Percentiles rank a stretch among this genome's conserved stretches.
Conservation (phyloP, 2,888 invertebrate genomes). For the Ceramica pisi region DNA sequence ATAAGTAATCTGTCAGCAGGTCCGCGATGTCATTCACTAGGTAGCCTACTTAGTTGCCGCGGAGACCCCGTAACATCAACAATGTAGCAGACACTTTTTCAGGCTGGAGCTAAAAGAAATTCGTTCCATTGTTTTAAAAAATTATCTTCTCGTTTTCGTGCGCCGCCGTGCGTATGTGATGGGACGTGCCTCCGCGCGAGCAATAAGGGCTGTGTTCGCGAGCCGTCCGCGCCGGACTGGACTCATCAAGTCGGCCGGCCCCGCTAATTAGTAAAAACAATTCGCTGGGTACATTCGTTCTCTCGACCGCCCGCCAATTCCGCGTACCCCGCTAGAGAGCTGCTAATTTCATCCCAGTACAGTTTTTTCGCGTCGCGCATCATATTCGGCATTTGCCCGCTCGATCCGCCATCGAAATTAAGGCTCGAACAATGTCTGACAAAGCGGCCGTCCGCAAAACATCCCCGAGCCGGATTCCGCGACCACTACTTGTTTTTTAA, state of each 20-base stretch:
- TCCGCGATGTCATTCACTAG: constrained; percentile 50
- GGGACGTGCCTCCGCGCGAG: constrained; percentile 59
- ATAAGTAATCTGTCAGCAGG: constrained; percentile 16
- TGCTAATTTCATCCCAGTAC: constrained; percentile 90
- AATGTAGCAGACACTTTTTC: constrained; percentile 62
- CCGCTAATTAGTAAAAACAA: constrained; percentile 90
- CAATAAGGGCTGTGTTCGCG: constrained; percentile 66
- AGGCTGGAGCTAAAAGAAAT: constrained; percentile 60
- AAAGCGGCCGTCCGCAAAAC: constrained; percentile 91
- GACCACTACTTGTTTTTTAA: constrained; percentile 87
- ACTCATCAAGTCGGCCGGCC: constrained; percentile 86
- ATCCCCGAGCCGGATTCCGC: constrained; percentile 88
- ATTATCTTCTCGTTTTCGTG: constrained; percentile 66
- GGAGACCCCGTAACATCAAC: constrained; percentile 40
- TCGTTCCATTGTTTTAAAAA: constrained; percentile 75
- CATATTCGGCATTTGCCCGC: constrained; percentile 90
- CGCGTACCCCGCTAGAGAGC: constrained; percentile 89
- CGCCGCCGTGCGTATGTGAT: constrained; percentile 45
- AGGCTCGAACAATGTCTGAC: constrained; percentile 90
- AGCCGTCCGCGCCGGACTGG: constrained; percentile 63
- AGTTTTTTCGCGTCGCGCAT: constrained; percentile 89
- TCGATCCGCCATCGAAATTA: constrained; percentile 90
- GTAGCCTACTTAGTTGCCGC: constrained; percentile 51
- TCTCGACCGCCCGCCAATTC: constrained; percentile 90
- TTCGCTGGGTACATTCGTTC: constrained; percentile 86